Base-by-base conservation (phyloP, 2,888 invertebrate genomes). In the Leptarthrus brevirostris region DNA sequence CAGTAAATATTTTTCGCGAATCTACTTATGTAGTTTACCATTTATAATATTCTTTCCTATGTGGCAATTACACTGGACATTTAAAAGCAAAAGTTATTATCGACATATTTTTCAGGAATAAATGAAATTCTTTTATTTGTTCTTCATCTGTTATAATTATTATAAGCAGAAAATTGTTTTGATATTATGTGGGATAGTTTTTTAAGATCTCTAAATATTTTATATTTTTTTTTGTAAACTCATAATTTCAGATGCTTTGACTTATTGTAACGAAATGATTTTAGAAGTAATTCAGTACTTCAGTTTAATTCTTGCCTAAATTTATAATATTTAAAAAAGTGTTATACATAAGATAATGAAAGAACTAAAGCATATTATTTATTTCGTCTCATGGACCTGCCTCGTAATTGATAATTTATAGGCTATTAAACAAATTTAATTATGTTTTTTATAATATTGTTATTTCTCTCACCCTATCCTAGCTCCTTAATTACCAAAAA, bases 341-440 rank as follows among this genome's bases (percentile, higher is more conserved):
- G 24, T 20, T 53, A 52, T 20, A 53, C 14, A 12, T 52, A 10
- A 10, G 5, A 24, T n/a, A 4, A 2, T 24, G 3, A 30, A 16
- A 24, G 14, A 54, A 30, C 54, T 14, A 54, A n/a, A 8, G 54
- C 2, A 14, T n/a, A 14, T 2, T 54, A 14, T 30, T 56, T 56
- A 30, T 30, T 56, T 56, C 26, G 56, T 56, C 56, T 56, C 56
- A 30, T 16, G 56, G 56, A 56, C 56, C 56, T 56, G 56, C 56
- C 56, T 56, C n/a, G 16, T 30, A 56, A 8, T 26, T 56, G 14
- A n/a, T 14, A 49, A 30, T 30, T 3, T 30, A 3, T 30, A 30
- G 30, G 8, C 8, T 30, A 30, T 5, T 30, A 30, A 30, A n/a
- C n/a, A n/a, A n/a, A n/a, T n/a, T n/a, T n/a, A n/a, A n/a, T n/a